Evolutionary conservation across 2,888 invertebrate species (phyloP).

Genomic region (Zonitis immaculata): DNA sequence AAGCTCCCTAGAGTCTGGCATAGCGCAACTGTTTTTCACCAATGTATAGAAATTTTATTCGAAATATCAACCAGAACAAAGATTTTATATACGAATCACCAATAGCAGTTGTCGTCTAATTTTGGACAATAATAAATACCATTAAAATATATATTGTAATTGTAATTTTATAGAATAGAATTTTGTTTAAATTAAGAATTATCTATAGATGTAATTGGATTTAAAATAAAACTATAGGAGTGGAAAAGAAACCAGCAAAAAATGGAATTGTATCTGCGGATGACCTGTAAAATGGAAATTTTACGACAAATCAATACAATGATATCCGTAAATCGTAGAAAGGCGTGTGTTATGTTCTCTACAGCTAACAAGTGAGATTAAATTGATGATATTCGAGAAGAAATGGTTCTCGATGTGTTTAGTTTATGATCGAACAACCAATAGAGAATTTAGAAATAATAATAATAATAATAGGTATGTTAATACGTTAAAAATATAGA

Average conservation of each 20-base stretch:
- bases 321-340: conserved; percentile 16
- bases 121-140: conserved; percentile 33
- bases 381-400: neutral
- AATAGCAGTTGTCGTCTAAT: conserved; percentile 31
- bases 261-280: neutral
- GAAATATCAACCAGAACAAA: conserved; percentile 24
- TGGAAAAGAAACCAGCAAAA: neutral
- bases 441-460: neutral
- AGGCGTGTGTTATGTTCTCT: conserved; percentile 6
- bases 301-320: conserved; percentile 17
- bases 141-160: conserved; percentile 34
- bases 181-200: conserved; percentile 1
- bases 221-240: neutral
- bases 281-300: conserved; percentile 9
- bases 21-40: conserved; percentile 27
- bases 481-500: neutral
- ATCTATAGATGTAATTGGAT: neutral
- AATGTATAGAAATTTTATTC: conserved; percentile 24
- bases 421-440: neutral
- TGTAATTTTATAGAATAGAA: conserved; percentile 30
- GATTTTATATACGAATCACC: conserved; percentile 34
- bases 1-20: conserved; percentile 28
- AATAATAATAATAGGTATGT: neutral
- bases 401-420: neutral
- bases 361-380: neutral